phyloP scores from a whole-genome alignment of 2,113 vertebrate species.

The Dromaius novaehollandiae region DNA sequence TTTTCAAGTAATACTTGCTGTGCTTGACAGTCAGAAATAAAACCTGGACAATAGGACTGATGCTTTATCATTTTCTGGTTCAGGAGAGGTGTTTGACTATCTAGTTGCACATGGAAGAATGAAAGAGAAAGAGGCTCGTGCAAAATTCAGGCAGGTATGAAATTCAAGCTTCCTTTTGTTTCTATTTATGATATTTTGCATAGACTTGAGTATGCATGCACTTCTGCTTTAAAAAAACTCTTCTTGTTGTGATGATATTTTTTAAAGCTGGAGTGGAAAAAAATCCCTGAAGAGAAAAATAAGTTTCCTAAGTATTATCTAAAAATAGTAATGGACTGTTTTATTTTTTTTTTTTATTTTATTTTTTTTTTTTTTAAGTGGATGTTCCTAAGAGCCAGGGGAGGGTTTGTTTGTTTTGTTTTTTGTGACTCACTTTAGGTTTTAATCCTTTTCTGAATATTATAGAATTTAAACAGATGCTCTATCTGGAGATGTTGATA shows the following conservation, averaged over 20 bases:
- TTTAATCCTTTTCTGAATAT: conserved; percentile 15
- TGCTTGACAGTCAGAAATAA: background rate
- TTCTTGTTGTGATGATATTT: background rate
- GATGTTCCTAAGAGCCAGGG: background rate
- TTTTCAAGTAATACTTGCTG: background rate
- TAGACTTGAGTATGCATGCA: background rate
- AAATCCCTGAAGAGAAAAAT: conserved; percentile 33
- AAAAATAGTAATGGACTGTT: conserved; percentile 38
- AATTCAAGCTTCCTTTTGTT: background rate
- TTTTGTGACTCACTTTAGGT: conserved; percentile 15
- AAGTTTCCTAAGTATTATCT: conserved; percentile 25
- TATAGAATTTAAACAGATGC: background rate
- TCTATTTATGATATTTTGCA: background rate
- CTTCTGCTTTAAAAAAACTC: background rate
- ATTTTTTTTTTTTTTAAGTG: conserved; percentile 18
- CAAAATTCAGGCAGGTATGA: conserved; percentile 92
- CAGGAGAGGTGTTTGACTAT: conserved; percentile 93
- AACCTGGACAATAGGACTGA: background rate
- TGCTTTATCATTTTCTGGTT: conserved; percentile 50
- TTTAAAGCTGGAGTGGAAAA: conserved; percentile 19
- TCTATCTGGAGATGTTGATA: background rate
- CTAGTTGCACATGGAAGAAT: conserved; percentile 92
- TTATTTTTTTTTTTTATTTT: conserved; percentile 18
- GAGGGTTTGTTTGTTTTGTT: background rate
- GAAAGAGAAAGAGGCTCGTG: conserved; percentile 91